Percentiles rank a stretch among this genome's conserved stretches.
phyloP scores from a whole-genome alignment of 2,113 vertebrate species.

The Ammodytes dubius region DNA sequence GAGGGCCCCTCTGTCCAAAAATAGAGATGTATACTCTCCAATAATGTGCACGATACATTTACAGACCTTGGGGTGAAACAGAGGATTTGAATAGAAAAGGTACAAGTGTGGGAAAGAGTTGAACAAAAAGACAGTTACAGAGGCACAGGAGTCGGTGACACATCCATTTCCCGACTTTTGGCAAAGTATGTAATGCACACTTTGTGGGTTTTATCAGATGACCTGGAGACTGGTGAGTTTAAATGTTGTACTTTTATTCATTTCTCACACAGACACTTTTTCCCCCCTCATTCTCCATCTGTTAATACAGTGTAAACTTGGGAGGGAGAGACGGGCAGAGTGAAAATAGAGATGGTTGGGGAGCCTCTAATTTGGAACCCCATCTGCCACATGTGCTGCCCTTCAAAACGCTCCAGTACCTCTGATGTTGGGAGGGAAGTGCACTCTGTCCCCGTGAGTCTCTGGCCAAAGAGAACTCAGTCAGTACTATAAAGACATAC shows the following conservation, averaged over 20 bases:
- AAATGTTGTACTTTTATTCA: not conserved
- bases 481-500: slow-evolving; percentile 34
- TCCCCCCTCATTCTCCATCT: slow-evolving; percentile 55
- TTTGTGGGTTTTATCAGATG: slow-evolving; percentile 33
- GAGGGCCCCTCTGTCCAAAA: slow-evolving; percentile 43
- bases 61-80: slow-evolving; percentile 73
- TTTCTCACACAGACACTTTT: slow-evolving; percentile 26
- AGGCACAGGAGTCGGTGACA: slow-evolving; percentile 37
- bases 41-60: slow-evolving; percentile 46
- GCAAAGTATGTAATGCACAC: slow-evolving; percentile 65
- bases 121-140: slow-evolving; percentile 59
- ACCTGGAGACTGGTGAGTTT: slow-evolving; percentile 20
- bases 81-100: slow-evolving; percentile 53
- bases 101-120: slow-evolving; percentile 70
- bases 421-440: slow-evolving; percentile 73
- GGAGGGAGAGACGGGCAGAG: slow-evolving; percentile 55
- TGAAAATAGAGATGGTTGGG: slow-evolving; percentile 78
- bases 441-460: slow-evolving; percentile 57
- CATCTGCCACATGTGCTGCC: slow-evolving; percentile 82
- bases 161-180: slow-evolving; percentile 69
- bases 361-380: slow-evolving; percentile 84
- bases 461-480: slow-evolving; percentile 54
- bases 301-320: slow-evolving; percentile 63
- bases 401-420: slow-evolving; percentile 75
- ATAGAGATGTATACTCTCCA: slow-evolving; percentile 45